A percentile compares a stretch with the other conserved stretches of the same genome.
Conservation (phyloP, 2,888 invertebrate species). For the Nysson spinosus region DNA sequence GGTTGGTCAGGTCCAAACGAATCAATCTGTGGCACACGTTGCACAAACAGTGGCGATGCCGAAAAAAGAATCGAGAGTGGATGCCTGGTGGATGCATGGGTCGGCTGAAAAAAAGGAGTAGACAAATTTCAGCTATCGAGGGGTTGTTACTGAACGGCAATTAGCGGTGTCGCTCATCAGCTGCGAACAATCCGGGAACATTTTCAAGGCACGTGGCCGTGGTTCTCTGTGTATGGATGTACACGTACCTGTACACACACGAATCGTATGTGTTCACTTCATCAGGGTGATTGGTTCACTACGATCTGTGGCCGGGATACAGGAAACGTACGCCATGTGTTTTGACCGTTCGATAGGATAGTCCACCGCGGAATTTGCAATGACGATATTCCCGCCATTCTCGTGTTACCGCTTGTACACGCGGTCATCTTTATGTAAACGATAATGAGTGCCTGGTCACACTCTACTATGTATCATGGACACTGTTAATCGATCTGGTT, state of each 20-base stretch:
- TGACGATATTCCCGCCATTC: conserved; percentile 44
- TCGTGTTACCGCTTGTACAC: conserved; percentile 29
- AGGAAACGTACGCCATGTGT: conserved; percentile 12
- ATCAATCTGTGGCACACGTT: conserved; percentile 33
- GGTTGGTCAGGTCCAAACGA: neutral
- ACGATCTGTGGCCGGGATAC: conserved; percentile 5
- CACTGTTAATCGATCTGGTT: neutral
- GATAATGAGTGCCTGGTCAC: conserved; percentile 5
- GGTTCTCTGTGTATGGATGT: too few species aligned
- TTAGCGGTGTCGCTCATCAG: conserved; percentile 54
- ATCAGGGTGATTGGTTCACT: conserved; percentile 48
- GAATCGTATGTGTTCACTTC: conserved; percentile 32
- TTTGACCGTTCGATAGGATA: conserved; percentile 17
- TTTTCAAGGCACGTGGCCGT: conserved; percentile 21
- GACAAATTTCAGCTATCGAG: too few species aligned
- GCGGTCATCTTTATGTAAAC: conserved; percentile 39
- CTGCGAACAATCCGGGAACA: conserved; percentile 29
- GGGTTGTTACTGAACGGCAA: conserved; percentile 32
- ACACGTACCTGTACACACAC: neutral
- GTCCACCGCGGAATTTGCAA: conserved; percentile 39
- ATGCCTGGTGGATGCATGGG: conserved; percentile 1
- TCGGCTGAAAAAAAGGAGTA: neutral
- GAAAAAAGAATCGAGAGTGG: neutral
- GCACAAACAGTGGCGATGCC: conserved; percentile 23
- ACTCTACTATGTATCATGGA: neutral